Evolutionary conservation across 2,888 invertebrate genomes (phyloP).

Genomic region (Eilema caniola): DNA sequence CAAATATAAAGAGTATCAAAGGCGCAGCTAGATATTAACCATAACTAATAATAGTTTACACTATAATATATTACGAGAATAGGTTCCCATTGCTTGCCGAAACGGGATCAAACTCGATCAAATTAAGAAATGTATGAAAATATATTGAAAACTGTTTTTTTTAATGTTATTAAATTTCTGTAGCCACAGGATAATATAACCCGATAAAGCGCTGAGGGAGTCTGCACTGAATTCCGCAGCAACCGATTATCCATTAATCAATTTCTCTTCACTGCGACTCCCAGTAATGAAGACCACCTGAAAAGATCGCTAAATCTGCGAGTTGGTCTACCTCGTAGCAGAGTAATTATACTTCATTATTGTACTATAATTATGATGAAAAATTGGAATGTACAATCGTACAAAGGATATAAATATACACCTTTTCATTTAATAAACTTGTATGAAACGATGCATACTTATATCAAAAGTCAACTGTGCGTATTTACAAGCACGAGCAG

Average conservation of each 20-base stretch:
- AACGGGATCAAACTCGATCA: no score
- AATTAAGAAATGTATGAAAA: no score
- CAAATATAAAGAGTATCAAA: not conserved
- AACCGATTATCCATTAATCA: conserved; percentile 4
- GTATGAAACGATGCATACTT: no score
- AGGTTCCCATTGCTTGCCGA: no score
- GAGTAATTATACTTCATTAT: not conserved
- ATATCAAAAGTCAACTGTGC: no score
- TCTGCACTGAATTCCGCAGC: not conserved
- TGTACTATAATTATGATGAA: not conserved
- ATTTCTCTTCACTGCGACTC: not conserved
- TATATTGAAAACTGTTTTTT: no score
- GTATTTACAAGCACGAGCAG: no score
- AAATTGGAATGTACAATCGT: not conserved
- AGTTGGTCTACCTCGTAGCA: not conserved
- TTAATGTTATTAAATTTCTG: not conserved
- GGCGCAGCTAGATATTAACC: not conserved
- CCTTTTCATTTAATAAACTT: no score
- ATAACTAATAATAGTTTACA: not conserved
- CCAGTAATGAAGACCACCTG: not conserved
- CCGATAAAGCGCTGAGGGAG: not conserved
- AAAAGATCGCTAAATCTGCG: conserved; percentile 2
- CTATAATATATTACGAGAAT: no score
- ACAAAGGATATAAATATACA: not conserved
- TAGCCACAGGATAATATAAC: not conserved